Evolutionary conservation across 2,113 vertebrate genomes (phyloP).

Genomic region (Psophia crepitans): DNA sequence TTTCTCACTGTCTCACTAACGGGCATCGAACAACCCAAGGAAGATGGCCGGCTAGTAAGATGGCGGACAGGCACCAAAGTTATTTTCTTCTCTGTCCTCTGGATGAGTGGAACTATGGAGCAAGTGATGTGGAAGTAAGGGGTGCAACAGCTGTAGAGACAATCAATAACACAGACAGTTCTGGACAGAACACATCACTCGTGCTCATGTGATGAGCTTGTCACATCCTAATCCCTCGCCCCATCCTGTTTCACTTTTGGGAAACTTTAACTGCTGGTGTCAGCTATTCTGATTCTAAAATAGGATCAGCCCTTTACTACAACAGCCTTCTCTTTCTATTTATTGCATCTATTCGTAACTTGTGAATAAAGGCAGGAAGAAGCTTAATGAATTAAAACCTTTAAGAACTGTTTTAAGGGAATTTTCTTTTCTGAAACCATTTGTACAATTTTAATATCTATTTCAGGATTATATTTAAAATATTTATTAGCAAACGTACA

Average conservation of each 20-base stretch:
- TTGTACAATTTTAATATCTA: slow-evolving; percentile 77
- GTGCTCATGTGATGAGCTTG: slow-evolving; percentile 94
- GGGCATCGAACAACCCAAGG: slow-evolving; percentile 71
- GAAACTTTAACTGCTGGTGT: slow-evolving; percentile 89
- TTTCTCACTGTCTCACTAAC: slow-evolving; percentile 52
- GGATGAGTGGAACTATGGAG: slow-evolving; percentile 76
- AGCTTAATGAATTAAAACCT: slow-evolving; percentile 76
- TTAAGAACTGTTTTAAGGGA: slow-evolving; percentile 77
- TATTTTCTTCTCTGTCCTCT: slow-evolving; percentile 80
- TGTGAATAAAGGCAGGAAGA: slow-evolving; percentile 74
- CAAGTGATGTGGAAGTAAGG: slow-evolving; percentile 79
- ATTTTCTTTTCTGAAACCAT: slow-evolving; percentile 68
- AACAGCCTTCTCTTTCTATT: slow-evolving; percentile 81
- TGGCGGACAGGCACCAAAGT: slow-evolving; percentile 81
- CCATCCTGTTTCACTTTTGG: slow-evolving; percentile 89
- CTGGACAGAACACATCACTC: slow-evolving; percentile 96
- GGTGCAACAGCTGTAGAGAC: slow-evolving; percentile 81
- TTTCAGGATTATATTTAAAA: slow-evolving; percentile 81
- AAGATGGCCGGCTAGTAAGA: slow-evolving; percentile 65
- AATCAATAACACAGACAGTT: slow-evolving; percentile 84
- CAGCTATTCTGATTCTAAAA: slow-evolving; percentile 93
- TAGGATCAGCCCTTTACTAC: slow-evolving; percentile 81
- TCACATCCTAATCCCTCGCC: slow-evolving; percentile 91
- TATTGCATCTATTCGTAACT: slow-evolving; percentile 78
- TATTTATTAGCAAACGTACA: slow-evolving; percentile 78